Base-by-base conservation (phyloP, 1,140 invertebrate species). In the Phortica variegata region DNA sequence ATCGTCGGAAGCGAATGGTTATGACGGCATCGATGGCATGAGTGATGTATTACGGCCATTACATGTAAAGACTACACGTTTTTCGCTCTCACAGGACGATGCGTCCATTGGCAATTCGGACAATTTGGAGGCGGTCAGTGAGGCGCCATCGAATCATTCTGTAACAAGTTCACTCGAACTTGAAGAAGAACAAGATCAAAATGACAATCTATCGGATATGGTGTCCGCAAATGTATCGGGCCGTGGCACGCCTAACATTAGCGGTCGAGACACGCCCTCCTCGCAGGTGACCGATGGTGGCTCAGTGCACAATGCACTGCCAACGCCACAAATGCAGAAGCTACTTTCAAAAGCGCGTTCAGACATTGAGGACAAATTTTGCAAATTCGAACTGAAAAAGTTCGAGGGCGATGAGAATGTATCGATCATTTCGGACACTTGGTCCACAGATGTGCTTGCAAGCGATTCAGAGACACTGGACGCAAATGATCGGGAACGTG, bases 281-380 rank as follows among this genome's bases (percentile, higher is more conserved):
- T 97, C 94, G 0, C 91, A 93, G 60, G 86, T 91, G 4, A 90
- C 86, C 0, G 89, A 90, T 57, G 88, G 87, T n/a, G 88, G 89
- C 50, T 84, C 85, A 48, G 33, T 78, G 49, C 77, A 55, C 71
- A 49, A 46, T 52, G 54, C 65, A 19, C 75, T 79, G 72, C 62
- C 68, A 46, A 77, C 78, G 53, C 79, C 78, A 26, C 62, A 65
- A 78, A 80, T 77, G 58, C 80, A 80, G 1, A 83, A 82, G 59
- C 60, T 82, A 2, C 63, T 83, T n/a, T 92, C 93, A 61, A 88
- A 91, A 73, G 87, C 85, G 18, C 81, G 88, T 6, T 90, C 89
- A 48, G 95, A 98, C 70, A 94, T 99, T 46, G 95, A 97, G 61
- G 96, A 98, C 52, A 95, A 97, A 77, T 99, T 99, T 83, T 96